These are phyloP conservation scores for Coryphaenoides rupestris DNA, from an alignment of 2,113 vertebrate species.

Conservation along the genomic window DNA sequence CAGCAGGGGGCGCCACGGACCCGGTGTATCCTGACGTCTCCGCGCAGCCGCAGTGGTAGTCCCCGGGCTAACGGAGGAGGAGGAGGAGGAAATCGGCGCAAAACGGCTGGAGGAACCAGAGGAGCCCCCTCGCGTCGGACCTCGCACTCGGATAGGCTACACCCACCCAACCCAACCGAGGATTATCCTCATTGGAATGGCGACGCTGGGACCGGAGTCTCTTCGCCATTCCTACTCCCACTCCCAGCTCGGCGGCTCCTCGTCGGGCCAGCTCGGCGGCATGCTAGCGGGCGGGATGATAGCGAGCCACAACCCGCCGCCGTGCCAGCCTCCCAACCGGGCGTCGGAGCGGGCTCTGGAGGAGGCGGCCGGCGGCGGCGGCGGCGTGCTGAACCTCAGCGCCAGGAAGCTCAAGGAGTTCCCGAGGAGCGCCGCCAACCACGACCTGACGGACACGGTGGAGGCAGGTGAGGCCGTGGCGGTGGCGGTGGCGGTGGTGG, in stretches of 20 bases:
- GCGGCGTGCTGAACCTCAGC: slow-evolving; percentile 83
- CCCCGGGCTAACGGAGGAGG: neutral
- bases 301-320: slow-evolving; percentile 48
- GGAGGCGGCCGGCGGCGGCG: slow-evolving; percentile 84
- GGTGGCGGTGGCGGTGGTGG: too few species aligned
- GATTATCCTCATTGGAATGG: slow-evolving; percentile 71
- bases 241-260: slow-evolving; percentile 55
- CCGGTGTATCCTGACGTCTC: neutral
- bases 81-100: neutral
- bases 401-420: slow-evolving; percentile 89
- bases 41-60: neutral
- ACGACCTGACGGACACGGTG: slow-evolving; percentile 89
- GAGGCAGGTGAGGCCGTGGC: slow-evolving; percentile 82
- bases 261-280: slow-evolving; percentile 50
- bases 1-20: neutral
- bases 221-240: slow-evolving; percentile 58
- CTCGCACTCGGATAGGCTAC: neutral
- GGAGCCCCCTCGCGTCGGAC: neutral
- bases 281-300: slow-evolving; percentile 44
- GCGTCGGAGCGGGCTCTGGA: slow-evolving; percentile 89
- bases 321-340: slow-evolving; percentile 80
- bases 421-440: slow-evolving; percentile 77
- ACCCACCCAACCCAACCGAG: neutral
- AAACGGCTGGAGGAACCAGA: neutral
- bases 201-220: slow-evolving; percentile 79